Conservation (phyloP, 2,888 invertebrate genomes). For the Caenorhabditis sp. region DNA sequence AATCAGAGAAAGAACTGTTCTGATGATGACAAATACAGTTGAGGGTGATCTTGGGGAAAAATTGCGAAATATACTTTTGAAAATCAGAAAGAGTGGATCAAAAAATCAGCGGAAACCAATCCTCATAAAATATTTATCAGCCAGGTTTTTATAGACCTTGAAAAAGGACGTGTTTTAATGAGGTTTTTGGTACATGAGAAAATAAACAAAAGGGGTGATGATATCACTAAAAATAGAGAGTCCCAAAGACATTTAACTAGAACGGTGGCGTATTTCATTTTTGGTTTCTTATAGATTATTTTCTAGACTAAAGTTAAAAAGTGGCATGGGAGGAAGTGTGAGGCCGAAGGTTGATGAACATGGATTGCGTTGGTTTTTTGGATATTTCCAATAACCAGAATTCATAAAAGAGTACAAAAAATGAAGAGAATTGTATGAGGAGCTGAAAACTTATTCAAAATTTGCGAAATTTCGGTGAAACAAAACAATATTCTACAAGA, state of each 20-base stretch:
- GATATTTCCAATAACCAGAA: no score
- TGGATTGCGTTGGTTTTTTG: no score
- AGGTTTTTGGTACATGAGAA: constrained; percentile 24
- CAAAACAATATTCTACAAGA: no score
- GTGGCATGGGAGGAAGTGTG: no score
- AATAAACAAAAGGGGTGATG: constrained; percentile 32
- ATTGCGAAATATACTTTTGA: constrained; percentile 29
- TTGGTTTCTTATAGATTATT: neutral
- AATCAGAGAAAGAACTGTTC: constrained; percentile 17
- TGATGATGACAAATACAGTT: constrained; percentile 5
- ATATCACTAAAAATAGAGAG: constrained; percentile 31
- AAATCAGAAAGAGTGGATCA: constrained; percentile 19
- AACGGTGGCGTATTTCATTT: neutral
- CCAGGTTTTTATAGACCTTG: constrained; percentile 32
- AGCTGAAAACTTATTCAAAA: no score
- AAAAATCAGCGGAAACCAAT: constrained; percentile 37
- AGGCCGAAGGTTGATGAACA: no score
- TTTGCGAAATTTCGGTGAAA: no score
- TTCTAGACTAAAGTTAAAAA: neutral
- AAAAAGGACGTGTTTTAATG: constrained; percentile 36
- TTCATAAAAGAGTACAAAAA: no score
- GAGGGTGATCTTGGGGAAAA: neutral
- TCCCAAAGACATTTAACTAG: neutral
- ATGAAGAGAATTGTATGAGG: no score
- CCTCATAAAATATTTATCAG: constrained; percentile 36